A percentile compares a stretch with the other conserved stretches of the same genome.
phyloP scores from a whole-genome alignment of 2,797 vertebrate genomes.

The Odontamblyopus rebecca region DNA sequence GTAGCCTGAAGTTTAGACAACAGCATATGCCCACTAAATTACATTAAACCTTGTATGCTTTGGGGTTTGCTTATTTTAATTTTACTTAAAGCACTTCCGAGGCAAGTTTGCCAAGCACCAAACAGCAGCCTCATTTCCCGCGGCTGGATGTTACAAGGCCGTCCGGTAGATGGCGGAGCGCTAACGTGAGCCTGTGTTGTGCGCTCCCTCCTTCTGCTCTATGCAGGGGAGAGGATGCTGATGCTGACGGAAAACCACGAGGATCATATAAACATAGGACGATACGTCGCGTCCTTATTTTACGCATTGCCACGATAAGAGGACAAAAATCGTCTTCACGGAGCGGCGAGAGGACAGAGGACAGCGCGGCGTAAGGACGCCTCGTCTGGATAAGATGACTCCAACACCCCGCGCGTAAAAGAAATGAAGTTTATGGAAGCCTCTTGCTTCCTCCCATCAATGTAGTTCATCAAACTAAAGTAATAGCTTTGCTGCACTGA shows the following conservation, averaged over 20 bases:
- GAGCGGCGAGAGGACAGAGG: neutral
- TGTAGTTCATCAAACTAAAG: constrained; percentile 54
- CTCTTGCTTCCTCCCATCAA: constrained; percentile 23
- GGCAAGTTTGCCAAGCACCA: constrained; percentile 25
- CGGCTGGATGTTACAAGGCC: constrained; percentile 31
- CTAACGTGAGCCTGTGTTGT: constrained; percentile 30
- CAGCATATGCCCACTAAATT: neutral
- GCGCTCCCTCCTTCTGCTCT: constrained; percentile 12
- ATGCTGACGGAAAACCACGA: constrained; percentile 39
- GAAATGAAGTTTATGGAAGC: constrained; percentile 4
- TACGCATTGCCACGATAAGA: neutral
- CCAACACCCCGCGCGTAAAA: neutral
- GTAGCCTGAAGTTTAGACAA: neutral
- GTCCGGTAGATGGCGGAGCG: constrained; percentile 68
- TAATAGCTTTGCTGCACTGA: too few relatives aligned
- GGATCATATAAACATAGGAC: neutral
- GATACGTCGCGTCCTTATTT: constrained; percentile 8
- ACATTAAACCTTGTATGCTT: neutral
- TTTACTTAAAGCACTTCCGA: constrained; percentile 22
- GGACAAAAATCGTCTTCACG: neutral
- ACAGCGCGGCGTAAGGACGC: constrained; percentile 11
- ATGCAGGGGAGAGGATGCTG: constrained; percentile 37
- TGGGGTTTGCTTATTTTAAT: neutral
- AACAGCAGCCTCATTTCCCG: neutral
- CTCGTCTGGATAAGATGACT: neutral